These are phyloP conservation scores for Desoria tigrina DNA, from an alignment of 2,888 invertebrate genomes.

Conservation along the genomic window DNA sequence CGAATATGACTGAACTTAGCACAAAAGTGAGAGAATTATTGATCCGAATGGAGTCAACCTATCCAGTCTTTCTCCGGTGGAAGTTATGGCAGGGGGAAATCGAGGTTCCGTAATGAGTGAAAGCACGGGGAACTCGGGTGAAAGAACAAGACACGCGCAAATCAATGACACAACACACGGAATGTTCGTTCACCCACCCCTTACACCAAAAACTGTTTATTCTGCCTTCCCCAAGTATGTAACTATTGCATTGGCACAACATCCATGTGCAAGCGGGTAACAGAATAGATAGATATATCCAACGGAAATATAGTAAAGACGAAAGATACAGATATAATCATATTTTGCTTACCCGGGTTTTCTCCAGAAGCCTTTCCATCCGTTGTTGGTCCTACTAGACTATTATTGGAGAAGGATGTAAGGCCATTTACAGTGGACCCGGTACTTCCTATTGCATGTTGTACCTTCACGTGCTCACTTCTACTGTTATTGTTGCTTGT, in stretches of 20 bases:
- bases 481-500: not conserved
- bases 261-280: too few species aligned
- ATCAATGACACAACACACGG: constrained; percentile 16
- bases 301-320: too few species aligned
- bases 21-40: not conserved
- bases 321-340: too few species aligned
- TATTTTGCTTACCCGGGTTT: constrained; percentile 35
- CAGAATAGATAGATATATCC: too few species aligned
- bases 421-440: constrained; percentile 38
- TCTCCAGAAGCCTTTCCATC: constrained; percentile 36
- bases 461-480: not conserved
- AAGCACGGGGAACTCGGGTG: not conserved
- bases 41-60: not conserved
- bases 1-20: not conserved
- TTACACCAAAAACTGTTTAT: too few species aligned
- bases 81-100: not conserved
- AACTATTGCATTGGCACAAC: too few species aligned
- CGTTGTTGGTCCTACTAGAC: constrained; percentile 7
- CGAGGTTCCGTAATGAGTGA: not conserved
- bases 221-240: too few species aligned
- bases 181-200: not conserved
- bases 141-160: constrained; percentile 25
- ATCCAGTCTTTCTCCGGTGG: not conserved
- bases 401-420: constrained; percentile 17
- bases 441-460: constrained; percentile 17